phyloP scores from a whole-genome alignment of 2,113 vertebrate genomes.

The Chrysemys picta region DNA sequence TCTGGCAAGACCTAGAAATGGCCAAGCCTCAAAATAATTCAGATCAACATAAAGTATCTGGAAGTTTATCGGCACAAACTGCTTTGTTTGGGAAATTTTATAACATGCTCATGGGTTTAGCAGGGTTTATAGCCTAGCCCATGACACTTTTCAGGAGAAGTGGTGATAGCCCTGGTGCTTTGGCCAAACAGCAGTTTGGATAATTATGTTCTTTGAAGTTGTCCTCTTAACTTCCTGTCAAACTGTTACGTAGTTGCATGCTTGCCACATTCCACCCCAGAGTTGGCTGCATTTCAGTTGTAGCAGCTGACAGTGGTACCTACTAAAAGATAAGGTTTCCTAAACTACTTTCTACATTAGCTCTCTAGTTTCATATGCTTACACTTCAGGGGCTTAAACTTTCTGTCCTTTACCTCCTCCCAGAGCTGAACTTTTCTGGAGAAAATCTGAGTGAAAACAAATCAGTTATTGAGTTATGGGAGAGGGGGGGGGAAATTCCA shows the following conservation, averaged over 20 bases:
- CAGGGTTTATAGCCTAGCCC: fast-evolving
- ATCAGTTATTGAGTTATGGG: neutral
- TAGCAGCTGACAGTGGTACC: neutral
- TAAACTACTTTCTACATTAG: fast-evolving
- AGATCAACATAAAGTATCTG: neutral
- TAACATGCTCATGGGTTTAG: fast-evolving
- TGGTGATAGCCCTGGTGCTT: fast-evolving
- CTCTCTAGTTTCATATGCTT: neutral
- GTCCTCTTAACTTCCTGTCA: fast-evolving
- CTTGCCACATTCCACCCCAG: fast-evolving
- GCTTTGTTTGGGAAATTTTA: fast-evolving
- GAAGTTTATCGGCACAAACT: fast-evolving
- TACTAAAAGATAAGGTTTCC: fast-evolving
- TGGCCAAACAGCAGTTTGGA: neutral
- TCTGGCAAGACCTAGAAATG: fast-evolving
- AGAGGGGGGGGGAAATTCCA: neutral
- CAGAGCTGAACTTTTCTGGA: neutral
- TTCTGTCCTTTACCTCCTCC: neutral
- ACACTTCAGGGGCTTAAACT: neutral
- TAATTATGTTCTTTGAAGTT: fast-evolving
- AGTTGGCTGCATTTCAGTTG: fast-evolving
- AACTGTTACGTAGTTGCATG: fast-evolving
- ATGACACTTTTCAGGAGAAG: fast-evolving
- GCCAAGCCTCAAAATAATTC: neutral
- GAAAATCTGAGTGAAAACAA: neutral